A percentile compares a stretch with the other conserved stretches of the same genome.
These are phyloP conservation scores for Lasioglossum albipes DNA, from an alignment of 1,140 invertebrate genomes.

Conservation along the genomic window DNA sequence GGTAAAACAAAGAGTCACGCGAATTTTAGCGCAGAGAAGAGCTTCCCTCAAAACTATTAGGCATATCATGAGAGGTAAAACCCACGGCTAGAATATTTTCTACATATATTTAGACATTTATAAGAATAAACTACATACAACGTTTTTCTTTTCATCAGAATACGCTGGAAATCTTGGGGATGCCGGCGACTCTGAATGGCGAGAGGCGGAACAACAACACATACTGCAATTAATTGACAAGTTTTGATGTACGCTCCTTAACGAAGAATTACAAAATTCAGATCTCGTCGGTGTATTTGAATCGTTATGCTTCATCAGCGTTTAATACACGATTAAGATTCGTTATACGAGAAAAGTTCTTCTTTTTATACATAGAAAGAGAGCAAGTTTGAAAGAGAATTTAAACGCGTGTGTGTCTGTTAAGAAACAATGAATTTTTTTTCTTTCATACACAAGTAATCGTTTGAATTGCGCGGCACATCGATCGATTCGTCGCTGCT, in stretches of 20 bases:
- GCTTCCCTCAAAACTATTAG: conserved; percentile 96
- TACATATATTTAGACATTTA: not conserved
- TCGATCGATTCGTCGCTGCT: not conserved
- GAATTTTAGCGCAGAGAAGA: conserved; percentile 93
- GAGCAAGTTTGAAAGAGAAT: conserved; percentile 2
- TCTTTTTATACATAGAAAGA: conserved; percentile 6
- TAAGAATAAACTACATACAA: not conserved
- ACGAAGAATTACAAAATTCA: conserved; percentile 5
- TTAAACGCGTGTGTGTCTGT: conserved; percentile 14
- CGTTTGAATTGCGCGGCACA: not conserved
- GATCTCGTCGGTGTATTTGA: conserved; percentile 5
- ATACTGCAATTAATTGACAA: conserved; percentile 96
- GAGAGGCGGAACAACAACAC: conserved; percentile 93
- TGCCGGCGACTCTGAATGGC: conserved; percentile 89
- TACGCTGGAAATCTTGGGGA: conserved; percentile 97
- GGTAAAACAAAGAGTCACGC: conserved; percentile 93
- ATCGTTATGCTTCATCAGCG: not conserved
- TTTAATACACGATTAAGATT: not conserved
- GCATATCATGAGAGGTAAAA: conserved; percentile 93
- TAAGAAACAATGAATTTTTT: not conserved
- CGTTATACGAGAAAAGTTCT: not conserved
- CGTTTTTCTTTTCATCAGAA: conserved; percentile 82
- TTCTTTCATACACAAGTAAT: not conserved
- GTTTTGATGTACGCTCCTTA: conserved; percentile 84
- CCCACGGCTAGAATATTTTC: conserved; percentile 8